Evolutionary conservation across 2,113 vertebrate genomes (phyloP).

Genomic region (Thalassarche chlororhynchos): DNA sequence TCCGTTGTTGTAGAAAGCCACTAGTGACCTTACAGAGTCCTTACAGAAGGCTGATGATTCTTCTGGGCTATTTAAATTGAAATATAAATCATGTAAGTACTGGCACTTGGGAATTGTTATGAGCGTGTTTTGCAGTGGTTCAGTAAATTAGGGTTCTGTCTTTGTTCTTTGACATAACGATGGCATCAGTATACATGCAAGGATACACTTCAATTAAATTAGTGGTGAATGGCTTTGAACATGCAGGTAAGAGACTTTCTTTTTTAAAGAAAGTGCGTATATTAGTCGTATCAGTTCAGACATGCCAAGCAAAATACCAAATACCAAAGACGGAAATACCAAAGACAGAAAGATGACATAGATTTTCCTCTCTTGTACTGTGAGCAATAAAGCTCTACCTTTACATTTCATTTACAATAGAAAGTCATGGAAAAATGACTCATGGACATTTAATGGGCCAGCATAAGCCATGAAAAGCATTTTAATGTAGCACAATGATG

Average conservation of each 20-base stretch:
- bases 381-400: conserved; percentile 12
- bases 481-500: not conserved
- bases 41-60: conserved; percentile 83
- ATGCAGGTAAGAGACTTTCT: not conserved
- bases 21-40: conserved; percentile 84
- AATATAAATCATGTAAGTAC: not conserved
- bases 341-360: conserved; percentile 16
- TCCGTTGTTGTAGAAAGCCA: conserved; percentile 85
- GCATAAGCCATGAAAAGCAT: not conserved
- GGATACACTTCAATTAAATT: not conserved
- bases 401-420: not conserved
- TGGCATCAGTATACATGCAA: not conserved
- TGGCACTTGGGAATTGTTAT: not conserved
- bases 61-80: conserved; percentile 72
- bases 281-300: conserved; percentile 33
- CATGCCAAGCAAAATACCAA: conserved; percentile 1
- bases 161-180: not conserved
- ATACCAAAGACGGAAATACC: conserved; percentile 35
- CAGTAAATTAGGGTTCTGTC: not conserved
- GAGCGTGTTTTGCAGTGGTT: not conserved
- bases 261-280: not conserved
- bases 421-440: conserved; percentile 24
- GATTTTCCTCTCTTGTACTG: not conserved
- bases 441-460: not conserved
- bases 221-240: not conserved